A percentile compares a stretch with the other conserved stretches of the same genome.
These are phyloP conservation scores for Melipona bicolor DNA, from an alignment of 2,888 invertebrate genomes.

Conservation along the genomic window DNA sequence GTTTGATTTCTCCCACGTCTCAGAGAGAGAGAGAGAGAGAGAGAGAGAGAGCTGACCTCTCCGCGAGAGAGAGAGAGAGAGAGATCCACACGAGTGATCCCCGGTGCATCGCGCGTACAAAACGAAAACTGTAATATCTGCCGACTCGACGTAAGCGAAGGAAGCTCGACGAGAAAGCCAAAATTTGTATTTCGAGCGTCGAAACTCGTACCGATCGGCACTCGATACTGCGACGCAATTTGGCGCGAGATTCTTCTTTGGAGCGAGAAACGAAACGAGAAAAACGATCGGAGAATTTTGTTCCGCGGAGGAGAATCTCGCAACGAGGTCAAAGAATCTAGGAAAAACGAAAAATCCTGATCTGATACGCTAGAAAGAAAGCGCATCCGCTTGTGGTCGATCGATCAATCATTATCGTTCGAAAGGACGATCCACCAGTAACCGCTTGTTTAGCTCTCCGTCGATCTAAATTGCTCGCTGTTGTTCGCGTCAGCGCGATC, in stretches of 20 bases:
- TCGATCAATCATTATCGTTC: not conserved
- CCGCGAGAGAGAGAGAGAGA: not conserved
- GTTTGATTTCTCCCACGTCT: not conserved
- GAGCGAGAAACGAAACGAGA: not conserved
- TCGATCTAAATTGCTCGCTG: slow-evolving; percentile 33
- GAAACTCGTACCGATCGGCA: not conserved
- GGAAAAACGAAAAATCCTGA: not conserved
- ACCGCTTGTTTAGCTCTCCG: slow-evolving; percentile 36
- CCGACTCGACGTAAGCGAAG: not conserved
- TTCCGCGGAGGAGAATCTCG: no score
- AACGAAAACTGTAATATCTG: not conserved
- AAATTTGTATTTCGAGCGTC: not conserved
- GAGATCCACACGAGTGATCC: not conserved
- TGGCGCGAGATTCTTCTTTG: slow-evolving; percentile 3
- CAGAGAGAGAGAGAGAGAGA: no score
- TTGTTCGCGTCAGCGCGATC: not conserved
- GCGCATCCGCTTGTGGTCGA: slow-evolving; percentile 1
- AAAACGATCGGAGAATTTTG: not conserved
- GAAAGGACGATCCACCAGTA: slow-evolving; percentile 10
- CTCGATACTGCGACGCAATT: not conserved
- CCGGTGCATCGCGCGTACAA: not conserved
- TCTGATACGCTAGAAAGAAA: not conserved
- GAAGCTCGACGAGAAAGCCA: not conserved
- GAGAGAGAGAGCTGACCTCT: slow-evolving; percentile 14
- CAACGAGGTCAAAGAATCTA: not conserved